Evolutionary conservation across 2,888 invertebrate species (phyloP).

Genomic region (Tetragnatha montana): DNA sequence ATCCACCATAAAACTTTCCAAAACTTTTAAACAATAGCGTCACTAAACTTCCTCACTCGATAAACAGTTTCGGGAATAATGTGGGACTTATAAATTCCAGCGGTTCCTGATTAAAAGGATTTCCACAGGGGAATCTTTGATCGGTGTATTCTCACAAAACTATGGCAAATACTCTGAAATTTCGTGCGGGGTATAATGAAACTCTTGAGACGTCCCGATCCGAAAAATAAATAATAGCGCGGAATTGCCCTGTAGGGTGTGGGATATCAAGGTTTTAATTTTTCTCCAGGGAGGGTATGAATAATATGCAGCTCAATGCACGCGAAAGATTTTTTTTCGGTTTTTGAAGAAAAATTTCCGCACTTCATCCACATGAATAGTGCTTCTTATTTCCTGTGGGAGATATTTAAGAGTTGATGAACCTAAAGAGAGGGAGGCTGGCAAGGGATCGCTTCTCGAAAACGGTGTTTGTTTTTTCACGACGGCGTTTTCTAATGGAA

Average conservation of each 20-base stretch:
- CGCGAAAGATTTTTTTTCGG: slow-evolving; percentile 26
- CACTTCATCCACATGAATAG: slow-evolving; percentile 66
- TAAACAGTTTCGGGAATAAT: neutral
- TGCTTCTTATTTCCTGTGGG: slow-evolving; percentile 42
- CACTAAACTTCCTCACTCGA: neutral
- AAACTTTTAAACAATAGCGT: neutral
- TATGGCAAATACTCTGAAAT: slow-evolving; percentile 53
- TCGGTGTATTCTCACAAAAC: slow-evolving; percentile 45
- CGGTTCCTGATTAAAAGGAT: slow-evolving; percentile 42
- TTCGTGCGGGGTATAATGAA: slow-evolving; percentile 59
- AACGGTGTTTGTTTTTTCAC: slow-evolving; percentile 35
- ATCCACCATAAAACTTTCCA: neutral
- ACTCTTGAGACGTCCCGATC: slow-evolving; percentile 49
- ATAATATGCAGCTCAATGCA: slow-evolving; percentile 52
- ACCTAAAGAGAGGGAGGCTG: slow-evolving; percentile 23
- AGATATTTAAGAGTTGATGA: slow-evolving; percentile 62
- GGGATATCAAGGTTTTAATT: slow-evolving; percentile 63
- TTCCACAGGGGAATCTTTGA: slow-evolving; percentile 36
- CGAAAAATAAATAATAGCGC: slow-evolving; percentile 61
- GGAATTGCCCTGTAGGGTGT: slow-evolving; percentile 63
- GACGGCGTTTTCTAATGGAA: neutral
- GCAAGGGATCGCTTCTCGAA: slow-evolving; percentile 31
- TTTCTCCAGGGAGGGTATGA: slow-evolving; percentile 50
- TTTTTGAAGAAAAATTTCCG: slow-evolving; percentile 53
- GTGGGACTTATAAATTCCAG: slow-evolving; percentile 6